Evolutionary conservation across 2,113 vertebrate genomes (phyloP).

Genomic region (Smithornis capensis): DNA sequence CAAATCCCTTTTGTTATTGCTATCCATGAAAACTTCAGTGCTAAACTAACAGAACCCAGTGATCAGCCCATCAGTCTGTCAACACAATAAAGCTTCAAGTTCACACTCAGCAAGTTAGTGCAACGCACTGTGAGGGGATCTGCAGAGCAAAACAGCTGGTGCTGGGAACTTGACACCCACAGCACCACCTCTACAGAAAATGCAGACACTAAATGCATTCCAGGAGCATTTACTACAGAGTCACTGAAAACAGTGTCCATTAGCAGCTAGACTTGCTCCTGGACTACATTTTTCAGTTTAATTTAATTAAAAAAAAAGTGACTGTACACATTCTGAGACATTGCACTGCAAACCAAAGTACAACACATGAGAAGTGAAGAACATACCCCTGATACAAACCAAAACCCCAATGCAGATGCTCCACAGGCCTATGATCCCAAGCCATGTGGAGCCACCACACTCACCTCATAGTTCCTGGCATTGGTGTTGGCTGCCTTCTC

Average conservation of each 20-base stretch:
- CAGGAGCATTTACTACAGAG: not conserved
- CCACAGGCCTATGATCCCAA: fast-evolving
- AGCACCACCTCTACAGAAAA: not conserved
- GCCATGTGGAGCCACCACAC: not conserved
- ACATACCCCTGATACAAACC: not conserved
- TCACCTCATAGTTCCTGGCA: slow-evolving; percentile 87
- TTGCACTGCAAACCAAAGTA: not conserved
- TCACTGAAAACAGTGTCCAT: not conserved
- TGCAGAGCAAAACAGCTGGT: not conserved
- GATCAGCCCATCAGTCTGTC: not conserved
- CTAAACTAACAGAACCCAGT: not conserved
- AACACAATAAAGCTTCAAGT: not conserved
- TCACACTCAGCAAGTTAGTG: not conserved
- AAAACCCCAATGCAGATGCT: fast-evolving
- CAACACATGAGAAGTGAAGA: not conserved
- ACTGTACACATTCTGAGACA: not conserved
- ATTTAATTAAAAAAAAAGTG: not conserved
- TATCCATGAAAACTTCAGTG: not conserved
- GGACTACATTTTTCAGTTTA: not conserved
- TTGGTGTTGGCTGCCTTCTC: slow-evolving; percentile 86
- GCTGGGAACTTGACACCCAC: not conserved
- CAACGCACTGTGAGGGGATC: not conserved
- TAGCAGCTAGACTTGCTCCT: not conserved
- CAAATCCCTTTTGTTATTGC: not conserved
- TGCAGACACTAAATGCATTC: not conserved